Percentiles rank a stretch among this genome's conserved stretches.
phyloP scores from a whole-genome alignment of 1,140 invertebrate species.

The Chlorops oryzae region DNA sequence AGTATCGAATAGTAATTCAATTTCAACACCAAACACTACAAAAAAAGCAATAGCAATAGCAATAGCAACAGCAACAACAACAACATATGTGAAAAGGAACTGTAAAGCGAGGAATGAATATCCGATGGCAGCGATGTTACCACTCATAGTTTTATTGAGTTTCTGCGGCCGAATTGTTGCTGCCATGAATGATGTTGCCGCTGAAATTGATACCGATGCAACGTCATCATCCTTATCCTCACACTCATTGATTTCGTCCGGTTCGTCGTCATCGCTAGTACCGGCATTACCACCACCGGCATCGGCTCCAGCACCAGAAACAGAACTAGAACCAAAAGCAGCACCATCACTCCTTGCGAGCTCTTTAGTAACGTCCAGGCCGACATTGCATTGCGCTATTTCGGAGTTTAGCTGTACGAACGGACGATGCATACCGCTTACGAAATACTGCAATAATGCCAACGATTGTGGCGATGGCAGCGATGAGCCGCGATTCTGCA shows the following conservation, averaged over 20 bases:
- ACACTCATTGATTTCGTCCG: conserved; percentile 17
- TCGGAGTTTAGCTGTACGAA: conserved; percentile 76
- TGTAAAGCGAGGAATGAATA: no score
- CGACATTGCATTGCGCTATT: conserved; percentile 57
- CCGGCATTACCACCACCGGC: conserved; percentile 18
- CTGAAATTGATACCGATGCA: conserved; percentile 1
- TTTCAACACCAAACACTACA: conserved; percentile 10
- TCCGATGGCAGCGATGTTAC: not conserved
- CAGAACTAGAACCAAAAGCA: no score
- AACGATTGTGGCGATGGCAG: conserved; percentile 80
- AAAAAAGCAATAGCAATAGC: conserved; percentile 2
- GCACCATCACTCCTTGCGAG: no score
- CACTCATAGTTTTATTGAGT: no score
- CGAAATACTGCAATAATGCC: conserved; percentile 73
- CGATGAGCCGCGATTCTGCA: conserved; percentile 78
- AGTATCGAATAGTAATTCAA: no score
- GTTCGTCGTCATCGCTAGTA: not conserved
- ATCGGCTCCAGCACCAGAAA: conserved; percentile 11
- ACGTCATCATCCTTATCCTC: not conserved
- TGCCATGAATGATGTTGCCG: not conserved
- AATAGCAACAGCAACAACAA: not conserved
- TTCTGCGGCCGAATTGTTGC: not conserved
- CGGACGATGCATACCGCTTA: conserved; percentile 70
- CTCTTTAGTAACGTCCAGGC: no score
- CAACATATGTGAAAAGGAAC: not conserved